Percentiles rank a stretch among this genome's conserved stretches.
phyloP scores from a whole-genome alignment of 2,113 vertebrate species.

The Brachyhypopomus gauderio region DNA sequence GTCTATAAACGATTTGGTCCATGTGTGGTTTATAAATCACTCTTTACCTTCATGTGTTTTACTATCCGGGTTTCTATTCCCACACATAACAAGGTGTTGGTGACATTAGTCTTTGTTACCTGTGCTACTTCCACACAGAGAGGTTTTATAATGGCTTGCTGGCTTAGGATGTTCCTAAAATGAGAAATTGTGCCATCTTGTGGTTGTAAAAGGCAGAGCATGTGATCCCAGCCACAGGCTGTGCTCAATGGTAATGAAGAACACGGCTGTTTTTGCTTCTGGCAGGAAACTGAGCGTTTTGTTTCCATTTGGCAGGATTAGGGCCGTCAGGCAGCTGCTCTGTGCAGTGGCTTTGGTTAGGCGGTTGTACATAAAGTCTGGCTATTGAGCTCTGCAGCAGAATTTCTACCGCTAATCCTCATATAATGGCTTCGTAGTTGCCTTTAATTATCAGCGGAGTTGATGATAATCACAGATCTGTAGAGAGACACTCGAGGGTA shows the following conservation, averaged over 20 bases:
- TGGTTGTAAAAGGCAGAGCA: conserved; percentile 49
- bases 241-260: conserved; percentile 1
- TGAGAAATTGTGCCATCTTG: conserved; percentile 63
- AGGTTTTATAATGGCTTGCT: not conserved
- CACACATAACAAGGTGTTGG: not conserved
- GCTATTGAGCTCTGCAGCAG: not conserved
- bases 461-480: not conserved
- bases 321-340: not conserved
- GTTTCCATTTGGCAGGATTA: conserved; percentile 8
- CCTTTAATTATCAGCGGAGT: not conserved
- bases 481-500: not conserved
- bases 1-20: too few relatives aligned
- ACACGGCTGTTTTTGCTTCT: not conserved
- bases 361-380: not conserved
- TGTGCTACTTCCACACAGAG: not conserved
- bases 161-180: not conserved
- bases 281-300: not conserved
- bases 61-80: too few relatives aligned
- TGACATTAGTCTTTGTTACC: not conserved
- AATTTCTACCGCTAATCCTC: not conserved
- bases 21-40: too few relatives aligned
- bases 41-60: too few relatives aligned
- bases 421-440: conserved; percentile 15
- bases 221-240: not conserved
- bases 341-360: not conserved